phyloP scores from a whole-genome alignment of 2,113 vertebrate species.

The Tyrannus savana region DNA sequence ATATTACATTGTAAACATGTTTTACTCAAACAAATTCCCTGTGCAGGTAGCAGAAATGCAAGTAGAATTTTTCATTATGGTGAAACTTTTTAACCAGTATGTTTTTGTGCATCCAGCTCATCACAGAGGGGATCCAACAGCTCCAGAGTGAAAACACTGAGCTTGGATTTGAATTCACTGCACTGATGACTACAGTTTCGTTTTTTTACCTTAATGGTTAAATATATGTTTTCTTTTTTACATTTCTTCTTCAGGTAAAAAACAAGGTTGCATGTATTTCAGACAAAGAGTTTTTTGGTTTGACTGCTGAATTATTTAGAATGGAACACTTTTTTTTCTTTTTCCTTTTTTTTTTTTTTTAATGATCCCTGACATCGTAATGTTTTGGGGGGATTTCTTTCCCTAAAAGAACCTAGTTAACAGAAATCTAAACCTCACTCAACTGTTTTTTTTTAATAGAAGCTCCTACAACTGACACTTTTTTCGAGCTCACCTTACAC shows the following conservation, averaged over 20 bases:
- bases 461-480: not conserved
- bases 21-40: not conserved
- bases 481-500: not conserved
- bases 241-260: not conserved
- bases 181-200: not conserved
- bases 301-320: not conserved
- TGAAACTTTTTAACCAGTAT: not conserved
- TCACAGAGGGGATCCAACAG: not conserved
- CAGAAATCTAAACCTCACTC: not conserved
- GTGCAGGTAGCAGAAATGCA: not conserved
- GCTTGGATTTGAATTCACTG: not conserved
- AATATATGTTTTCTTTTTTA: not conserved
- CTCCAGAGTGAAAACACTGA: not conserved
- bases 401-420: not conserved
- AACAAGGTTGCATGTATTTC: not conserved
- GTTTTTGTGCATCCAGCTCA: not conserved
- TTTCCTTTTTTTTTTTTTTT: not conserved
- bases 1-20: not conserved
- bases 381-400: not conserved
- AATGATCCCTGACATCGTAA: not conserved
- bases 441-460: not conserved
- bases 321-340: accelerated
- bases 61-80: not conserved
- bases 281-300: not conserved
- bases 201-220: not conserved